Base-by-base conservation (phyloP, 2,888 invertebrate species). In the Rhopalosiphum nymphaeae region DNA sequence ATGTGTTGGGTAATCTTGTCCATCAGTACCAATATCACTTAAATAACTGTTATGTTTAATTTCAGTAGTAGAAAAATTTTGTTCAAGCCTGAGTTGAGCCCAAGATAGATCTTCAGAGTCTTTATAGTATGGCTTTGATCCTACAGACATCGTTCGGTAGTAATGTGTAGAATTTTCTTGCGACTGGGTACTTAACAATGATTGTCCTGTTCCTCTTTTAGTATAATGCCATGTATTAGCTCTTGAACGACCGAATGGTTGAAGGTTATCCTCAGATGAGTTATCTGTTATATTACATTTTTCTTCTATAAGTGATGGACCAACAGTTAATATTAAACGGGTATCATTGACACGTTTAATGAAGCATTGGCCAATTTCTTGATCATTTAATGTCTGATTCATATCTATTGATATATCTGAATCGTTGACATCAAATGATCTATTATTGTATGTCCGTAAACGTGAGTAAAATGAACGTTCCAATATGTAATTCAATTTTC, bases 351-450 rank as follows among this genome's bases (percentile, higher is more conserved):
- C 29, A 10, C 91, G 94, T 91, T 94, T 94, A 11, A 94, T 49
- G 29, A 84, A 94, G n/a, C 94, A 94, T n/a, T 91, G 94, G 11
- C 94, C 94, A 53, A 90, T 91, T 26, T 93, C 93, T 91, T 91
- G 91, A 56, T 86, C 91, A 44, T 94, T 94, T 25, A 91, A 67
- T 25, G 36, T 26, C 44, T 44, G 93, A 57, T 91, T 53, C 49
- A 29, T 61, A 91, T 91, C 78, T 26, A 16, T 46, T 26, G 61
- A 46, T 21, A 36, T n/a, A 46, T 61, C 42, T 13, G 61, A 67
- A 53, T 94, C 61, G 4, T 53, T 67, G 1, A 94, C 94, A 67
- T 94, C 53, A n/a, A 94, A 91, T 42, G 42, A 86, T 44, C 91
- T 57, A 67, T 94, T 46, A 42, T 94, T 94, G 29, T 91, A 44